Evolutionary conservation across 2,888 invertebrate genomes (phyloP).

Genomic region (Elmis aenea): DNA sequence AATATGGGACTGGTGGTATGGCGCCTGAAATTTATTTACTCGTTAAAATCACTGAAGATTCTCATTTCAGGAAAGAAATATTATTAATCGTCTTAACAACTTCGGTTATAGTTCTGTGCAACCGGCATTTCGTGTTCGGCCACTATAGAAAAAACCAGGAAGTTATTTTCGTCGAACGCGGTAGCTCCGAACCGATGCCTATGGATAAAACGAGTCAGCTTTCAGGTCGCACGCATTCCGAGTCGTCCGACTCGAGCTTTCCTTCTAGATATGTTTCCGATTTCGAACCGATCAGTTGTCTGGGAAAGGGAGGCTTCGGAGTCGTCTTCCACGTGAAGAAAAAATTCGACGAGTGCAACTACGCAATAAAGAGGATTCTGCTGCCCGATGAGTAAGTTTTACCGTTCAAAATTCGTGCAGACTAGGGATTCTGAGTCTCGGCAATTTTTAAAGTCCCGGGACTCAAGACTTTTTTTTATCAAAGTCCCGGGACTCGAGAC

Average conservation of each 20-base stretch:
- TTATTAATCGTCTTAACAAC: constrained; percentile 35
- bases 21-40: background rate
- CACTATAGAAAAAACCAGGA: no score
- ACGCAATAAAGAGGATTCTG: constrained; percentile 92
- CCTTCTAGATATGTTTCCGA: constrained; percentile 73
- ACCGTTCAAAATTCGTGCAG: background rate
- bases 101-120: background rate
- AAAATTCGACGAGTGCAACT: constrained; percentile 88
- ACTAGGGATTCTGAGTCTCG: no score
- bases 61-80: constrained; percentile 64
- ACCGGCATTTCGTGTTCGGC: no score
- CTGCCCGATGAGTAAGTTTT: constrained; percentile 65
- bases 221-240: constrained; percentile 25
- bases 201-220: no score
- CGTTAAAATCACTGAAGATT: constrained; percentile 9
- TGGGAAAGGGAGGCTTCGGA: constrained; percentile 92
- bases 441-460: constrained; percentile 1
- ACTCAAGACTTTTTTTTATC: no score
- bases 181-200: no score
- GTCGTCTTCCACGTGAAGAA: constrained; percentile 93
- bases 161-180: no score
- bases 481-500: no score
- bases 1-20: constrained; percentile 15
- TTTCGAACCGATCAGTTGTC: constrained; percentile 74
- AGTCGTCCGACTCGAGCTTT: constrained; percentile 41